A percentile compares a stretch with the other conserved stretches of the same genome.
These are phyloP conservation scores for Emydoidea blandingii DNA, from an alignment of 2,797 vertebrate species.

Conservation along the genomic window DNA sequence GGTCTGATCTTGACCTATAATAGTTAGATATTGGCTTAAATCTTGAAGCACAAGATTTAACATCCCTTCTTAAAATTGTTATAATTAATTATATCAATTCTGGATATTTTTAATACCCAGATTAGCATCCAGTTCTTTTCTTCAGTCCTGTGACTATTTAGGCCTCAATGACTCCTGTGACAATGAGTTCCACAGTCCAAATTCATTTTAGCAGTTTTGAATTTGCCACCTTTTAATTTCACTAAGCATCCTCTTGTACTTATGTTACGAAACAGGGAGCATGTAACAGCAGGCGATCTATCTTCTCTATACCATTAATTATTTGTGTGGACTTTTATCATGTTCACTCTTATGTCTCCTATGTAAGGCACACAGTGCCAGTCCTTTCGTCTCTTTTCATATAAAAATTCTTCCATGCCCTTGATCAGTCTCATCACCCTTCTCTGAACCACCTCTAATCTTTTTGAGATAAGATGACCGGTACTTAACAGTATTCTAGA, in stretches of 20 bases:
- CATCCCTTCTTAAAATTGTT: background rate
- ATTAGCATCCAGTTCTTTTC: accelerated
- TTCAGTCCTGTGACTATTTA: background rate
- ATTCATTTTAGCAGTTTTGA: background rate
- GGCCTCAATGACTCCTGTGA: background rate
- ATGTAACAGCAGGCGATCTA: background rate
- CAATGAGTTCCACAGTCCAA: background rate
- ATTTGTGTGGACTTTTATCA: background rate
- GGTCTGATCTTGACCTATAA: background rate
- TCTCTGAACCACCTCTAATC: background rate
- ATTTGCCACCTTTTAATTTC: background rate
- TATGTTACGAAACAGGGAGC: background rate
- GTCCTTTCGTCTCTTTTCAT: background rate
- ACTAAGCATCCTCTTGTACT: accelerated
- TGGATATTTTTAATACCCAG: background rate
- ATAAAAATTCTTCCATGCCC: background rate
- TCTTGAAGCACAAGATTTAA: background rate
- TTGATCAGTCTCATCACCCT: background rate
- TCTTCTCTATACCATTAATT: background rate
- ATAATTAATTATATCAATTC: background rate
- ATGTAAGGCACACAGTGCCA: too few relatives aligned
- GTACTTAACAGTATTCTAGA: background rate
- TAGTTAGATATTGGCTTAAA: background rate
- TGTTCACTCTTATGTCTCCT: background rate
- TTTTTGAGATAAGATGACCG: background rate